A percentile compares a stretch with the other conserved stretches of the same genome.
Conservation (phyloP, 2,888 invertebrate genomes). For the Leucophenga montana region DNA sequence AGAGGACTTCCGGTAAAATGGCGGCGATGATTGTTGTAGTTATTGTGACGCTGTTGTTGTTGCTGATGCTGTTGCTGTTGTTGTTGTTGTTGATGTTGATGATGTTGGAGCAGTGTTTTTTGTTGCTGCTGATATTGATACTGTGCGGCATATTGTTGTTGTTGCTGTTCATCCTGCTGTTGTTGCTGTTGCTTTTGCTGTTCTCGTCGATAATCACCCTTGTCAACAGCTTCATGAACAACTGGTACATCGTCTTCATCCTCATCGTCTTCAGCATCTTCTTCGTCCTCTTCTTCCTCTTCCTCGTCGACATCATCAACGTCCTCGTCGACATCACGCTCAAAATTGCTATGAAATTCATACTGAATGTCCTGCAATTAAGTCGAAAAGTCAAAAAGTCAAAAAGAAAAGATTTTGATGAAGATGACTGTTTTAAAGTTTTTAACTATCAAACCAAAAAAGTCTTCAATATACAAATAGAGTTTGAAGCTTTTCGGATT, state of each 20-base stretch:
- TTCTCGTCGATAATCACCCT: constrained; percentile 46
- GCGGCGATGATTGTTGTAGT: constrained; percentile 48
- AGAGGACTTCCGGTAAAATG: constrained; percentile 66
- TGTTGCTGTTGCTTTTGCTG: constrained; percentile 33
- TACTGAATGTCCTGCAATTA: constrained; percentile 76
- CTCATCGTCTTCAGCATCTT: constrained; percentile 46
- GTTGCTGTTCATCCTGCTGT: constrained; percentile 43
- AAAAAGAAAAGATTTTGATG: neutral
- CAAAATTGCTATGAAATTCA: constrained; percentile 73
- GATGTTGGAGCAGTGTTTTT: constrained; percentile 46
- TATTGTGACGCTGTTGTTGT: constrained; percentile 49
- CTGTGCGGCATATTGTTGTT: constrained; percentile 32
- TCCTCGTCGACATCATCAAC: constrained; percentile 53
- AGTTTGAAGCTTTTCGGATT: too few species aligned
- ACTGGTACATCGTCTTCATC: constrained; percentile 62
- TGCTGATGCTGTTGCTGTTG: constrained; percentile 44
- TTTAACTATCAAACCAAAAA: too few species aligned
- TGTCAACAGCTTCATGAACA: constrained; percentile 53
- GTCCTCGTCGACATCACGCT: constrained; percentile 61
- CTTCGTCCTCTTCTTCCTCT: constrained; percentile 53
- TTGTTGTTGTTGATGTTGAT: constrained; percentile 38
- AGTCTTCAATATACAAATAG: too few species aligned
- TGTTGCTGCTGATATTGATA: constrained; percentile 38
- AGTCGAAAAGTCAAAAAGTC: too few species aligned
- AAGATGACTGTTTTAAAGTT: too few species aligned